phyloP scores from a whole-genome alignment of 2,113 vertebrate genomes.

The Grantiella picta region DNA sequence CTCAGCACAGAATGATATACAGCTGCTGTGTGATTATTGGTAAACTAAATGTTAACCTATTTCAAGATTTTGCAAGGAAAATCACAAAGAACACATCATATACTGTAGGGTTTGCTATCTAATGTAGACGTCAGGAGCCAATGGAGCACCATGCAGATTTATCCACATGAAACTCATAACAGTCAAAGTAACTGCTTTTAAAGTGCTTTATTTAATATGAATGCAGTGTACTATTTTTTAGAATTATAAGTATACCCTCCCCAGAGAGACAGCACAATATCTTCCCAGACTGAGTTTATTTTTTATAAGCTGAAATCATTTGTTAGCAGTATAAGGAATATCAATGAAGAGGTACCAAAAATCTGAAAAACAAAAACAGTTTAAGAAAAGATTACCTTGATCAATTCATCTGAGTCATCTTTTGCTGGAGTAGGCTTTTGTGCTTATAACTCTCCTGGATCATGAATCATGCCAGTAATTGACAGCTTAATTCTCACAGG shows the following conservation, averaged over 20 bases:
- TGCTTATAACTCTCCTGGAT: not conserved
- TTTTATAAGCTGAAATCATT: not conserved
- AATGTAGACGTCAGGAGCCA: not conserved
- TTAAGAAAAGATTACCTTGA: not conserved
- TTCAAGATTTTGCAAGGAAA: not conserved
- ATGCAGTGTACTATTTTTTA: not conserved
- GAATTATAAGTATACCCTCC: not conserved
- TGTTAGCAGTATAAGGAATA: not conserved
- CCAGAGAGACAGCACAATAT: not conserved
- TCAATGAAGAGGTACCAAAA: not conserved
- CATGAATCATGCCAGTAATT: not conserved
- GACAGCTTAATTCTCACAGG: not conserved
- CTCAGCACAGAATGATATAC: not conserved
- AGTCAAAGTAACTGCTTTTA: not conserved
- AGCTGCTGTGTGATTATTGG: not conserved
- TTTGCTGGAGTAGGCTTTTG: not conserved
- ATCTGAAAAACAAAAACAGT: not conserved
- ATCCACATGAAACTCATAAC: not conserved
- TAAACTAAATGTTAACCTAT: not conserved
- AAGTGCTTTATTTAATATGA: not conserved
- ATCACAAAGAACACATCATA: not conserved
- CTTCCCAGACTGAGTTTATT: not conserved
- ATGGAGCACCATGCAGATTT: not conserved
- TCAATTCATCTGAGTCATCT: not conserved
- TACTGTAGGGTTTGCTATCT: not conserved